phyloP scores from a whole-genome alignment of 2,888 invertebrate species.

The Glyphotaelius pellucidus region DNA sequence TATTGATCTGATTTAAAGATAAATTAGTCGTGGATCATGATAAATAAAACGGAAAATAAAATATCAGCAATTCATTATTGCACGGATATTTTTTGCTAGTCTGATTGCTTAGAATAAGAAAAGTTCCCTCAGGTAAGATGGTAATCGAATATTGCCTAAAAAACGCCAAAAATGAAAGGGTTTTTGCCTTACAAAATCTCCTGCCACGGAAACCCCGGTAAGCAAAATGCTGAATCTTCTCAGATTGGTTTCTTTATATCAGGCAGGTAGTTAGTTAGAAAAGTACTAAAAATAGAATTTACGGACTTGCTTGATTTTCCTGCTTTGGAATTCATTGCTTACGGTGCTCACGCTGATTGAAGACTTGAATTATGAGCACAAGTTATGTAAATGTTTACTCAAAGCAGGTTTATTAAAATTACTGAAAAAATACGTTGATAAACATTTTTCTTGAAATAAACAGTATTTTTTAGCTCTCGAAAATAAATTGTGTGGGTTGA shows the following conservation, averaged over 20 bases:
- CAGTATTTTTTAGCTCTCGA: not conserved
- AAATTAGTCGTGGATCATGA: not conserved
- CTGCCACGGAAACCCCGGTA: not conserved
- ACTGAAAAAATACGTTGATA: not conserved
- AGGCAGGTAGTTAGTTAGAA: not conserved
- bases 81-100: not conserved
- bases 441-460: not conserved
- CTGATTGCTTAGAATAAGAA: not conserved
- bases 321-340: not conserved
- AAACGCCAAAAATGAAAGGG: not conserved
- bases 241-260: conserved; percentile 1
- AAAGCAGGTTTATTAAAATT: not conserved
- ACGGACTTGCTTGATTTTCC: not conserved
- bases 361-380: not conserved
- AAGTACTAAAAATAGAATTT: not conserved
- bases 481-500: not conserved
- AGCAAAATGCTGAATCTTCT: not conserved
- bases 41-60: not conserved
- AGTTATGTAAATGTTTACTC: not conserved
- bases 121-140: not conserved
- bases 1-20: too few species aligned
- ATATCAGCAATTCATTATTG: not conserved
- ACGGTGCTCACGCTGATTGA: not conserved
- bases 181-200: not conserved
- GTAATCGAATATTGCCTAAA: not conserved